Percentiles rank a stretch among this genome's conserved stretches.
Conservation (phyloP, 1,140 invertebrate genomes). For the Sycobia sp. region DNA sequence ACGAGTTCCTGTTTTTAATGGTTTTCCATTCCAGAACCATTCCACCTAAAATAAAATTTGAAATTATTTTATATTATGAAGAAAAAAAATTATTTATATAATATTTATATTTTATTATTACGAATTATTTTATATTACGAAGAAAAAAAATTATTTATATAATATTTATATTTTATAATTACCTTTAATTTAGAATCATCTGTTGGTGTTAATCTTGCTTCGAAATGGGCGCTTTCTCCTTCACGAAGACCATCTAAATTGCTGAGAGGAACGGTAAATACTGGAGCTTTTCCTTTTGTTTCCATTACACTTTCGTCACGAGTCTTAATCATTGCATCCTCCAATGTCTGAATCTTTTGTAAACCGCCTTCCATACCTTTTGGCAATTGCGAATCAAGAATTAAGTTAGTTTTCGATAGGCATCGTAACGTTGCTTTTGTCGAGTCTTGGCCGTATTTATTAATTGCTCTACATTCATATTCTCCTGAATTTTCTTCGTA, state of each 20-base stretch:
- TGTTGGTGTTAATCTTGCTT: conserved; percentile 88
- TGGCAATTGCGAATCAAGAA: conserved; percentile 93
- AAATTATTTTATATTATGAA: background rate
- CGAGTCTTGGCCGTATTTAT: conserved; percentile 87
- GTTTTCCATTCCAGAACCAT: conserved; percentile 94
- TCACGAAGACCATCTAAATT: conserved; percentile 85
- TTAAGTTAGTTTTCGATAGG: conserved; percentile 87
- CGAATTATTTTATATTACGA: background rate
- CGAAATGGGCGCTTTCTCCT: conserved; percentile 93
- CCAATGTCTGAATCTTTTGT: conserved; percentile 90
- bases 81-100: background rate
- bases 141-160: background rate
- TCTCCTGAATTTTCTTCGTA: conserved; percentile 96
- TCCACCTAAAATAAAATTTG: conserved; percentile 73
- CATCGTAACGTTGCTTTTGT: conserved; percentile 87
- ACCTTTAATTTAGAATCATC: conserved; percentile 93
- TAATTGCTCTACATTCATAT: conserved; percentile 90
- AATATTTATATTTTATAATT: no score
- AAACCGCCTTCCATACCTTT: conserved; percentile 90
- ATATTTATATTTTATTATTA: background rate
- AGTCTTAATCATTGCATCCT: conserved; percentile 80
- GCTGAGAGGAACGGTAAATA: conserved; percentile 87
- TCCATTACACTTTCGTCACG: conserved; percentile 74
- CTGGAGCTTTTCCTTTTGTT: conserved; percentile 79
- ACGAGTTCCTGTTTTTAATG: conserved; percentile 84